Conservation (phyloP, 1,140 invertebrate species). For the Radopholus similis region DNA sequence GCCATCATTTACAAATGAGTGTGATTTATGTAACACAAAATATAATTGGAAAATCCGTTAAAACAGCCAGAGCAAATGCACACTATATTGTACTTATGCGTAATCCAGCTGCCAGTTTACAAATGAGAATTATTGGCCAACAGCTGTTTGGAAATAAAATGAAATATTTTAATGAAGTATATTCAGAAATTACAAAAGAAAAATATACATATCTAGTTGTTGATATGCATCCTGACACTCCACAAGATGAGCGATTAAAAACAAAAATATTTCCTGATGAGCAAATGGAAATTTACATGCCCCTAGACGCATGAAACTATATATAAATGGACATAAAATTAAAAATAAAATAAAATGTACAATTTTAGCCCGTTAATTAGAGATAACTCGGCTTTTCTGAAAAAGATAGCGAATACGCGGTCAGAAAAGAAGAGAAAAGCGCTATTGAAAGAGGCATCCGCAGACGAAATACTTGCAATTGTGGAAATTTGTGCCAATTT, state of each 20-base stretch:
- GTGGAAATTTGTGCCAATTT: neutral
- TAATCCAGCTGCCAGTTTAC: neutral
- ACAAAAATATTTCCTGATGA: neutral
- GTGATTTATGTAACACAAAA: slow-evolving; percentile 7
- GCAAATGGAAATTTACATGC: neutral
- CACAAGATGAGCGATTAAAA: neutral
- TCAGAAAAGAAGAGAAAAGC: neutral
- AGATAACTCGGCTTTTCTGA: neutral
- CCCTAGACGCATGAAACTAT: too few species aligned
- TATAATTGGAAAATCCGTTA: neutral
- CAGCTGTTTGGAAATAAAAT: neutral
- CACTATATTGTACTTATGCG: neutral
- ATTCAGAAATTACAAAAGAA: neutral
- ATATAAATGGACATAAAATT: neutral
- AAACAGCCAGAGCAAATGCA: neutral
- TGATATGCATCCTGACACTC: neutral
- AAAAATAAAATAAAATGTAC: neutral
- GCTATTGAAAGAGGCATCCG: neutral
- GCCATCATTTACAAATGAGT: neutral
- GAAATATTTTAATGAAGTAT: neutral
- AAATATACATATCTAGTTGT: neutral
- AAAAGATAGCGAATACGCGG: neutral
- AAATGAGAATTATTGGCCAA: neutral
- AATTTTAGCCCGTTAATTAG: neutral
- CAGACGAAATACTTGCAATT: neutral